Percentiles rank a stretch among this genome's conserved stretches.
Evolutionary conservation across 2,888 invertebrate species (phyloP).

Genomic region (Alloplasta piceator): DNA sequence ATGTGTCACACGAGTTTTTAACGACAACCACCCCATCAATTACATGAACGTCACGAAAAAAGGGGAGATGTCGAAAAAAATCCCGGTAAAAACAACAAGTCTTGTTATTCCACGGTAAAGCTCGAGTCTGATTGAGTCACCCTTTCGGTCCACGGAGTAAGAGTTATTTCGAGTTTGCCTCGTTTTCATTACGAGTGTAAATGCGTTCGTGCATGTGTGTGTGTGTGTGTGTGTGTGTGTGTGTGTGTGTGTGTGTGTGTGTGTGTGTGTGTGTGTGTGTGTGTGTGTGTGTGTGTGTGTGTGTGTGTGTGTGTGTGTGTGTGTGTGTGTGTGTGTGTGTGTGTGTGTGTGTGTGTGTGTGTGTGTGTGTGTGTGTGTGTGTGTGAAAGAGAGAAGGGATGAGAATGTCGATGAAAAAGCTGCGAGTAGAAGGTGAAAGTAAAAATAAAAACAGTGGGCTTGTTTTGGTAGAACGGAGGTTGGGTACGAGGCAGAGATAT

Average conservation of each 20-base stretch:
- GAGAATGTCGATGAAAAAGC: slow-evolving; percentile 20
- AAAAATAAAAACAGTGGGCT: slow-evolving; percentile 18
- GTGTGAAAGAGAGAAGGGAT: slow-evolving; percentile 17
- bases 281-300: neutral
- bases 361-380: neutral
- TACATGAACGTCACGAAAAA: neutral
- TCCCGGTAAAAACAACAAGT: neutral
- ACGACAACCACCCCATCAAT: neutral
- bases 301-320: neutral
- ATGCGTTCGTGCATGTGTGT: neutral
- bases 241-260: neutral
- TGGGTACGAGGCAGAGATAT: neutral
- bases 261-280: neutral
- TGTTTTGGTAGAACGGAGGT: neutral
- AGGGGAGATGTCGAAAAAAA: neutral
- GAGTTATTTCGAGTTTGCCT: slow-evolving; percentile 28
- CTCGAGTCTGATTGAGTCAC: slow-evolving; percentile 32
- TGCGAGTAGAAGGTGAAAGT: slow-evolving; percentile 3
- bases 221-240: neutral
- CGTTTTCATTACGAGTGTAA: slow-evolving; percentile 15
- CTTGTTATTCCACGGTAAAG: slow-evolving; percentile 2
- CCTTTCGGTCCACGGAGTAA: neutral
- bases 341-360: neutral
- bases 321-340: neutral
- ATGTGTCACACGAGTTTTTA: no score